Conservation (phyloP, 2,113 vertebrate genomes). For the Odontesthes bonariensis region DNA sequence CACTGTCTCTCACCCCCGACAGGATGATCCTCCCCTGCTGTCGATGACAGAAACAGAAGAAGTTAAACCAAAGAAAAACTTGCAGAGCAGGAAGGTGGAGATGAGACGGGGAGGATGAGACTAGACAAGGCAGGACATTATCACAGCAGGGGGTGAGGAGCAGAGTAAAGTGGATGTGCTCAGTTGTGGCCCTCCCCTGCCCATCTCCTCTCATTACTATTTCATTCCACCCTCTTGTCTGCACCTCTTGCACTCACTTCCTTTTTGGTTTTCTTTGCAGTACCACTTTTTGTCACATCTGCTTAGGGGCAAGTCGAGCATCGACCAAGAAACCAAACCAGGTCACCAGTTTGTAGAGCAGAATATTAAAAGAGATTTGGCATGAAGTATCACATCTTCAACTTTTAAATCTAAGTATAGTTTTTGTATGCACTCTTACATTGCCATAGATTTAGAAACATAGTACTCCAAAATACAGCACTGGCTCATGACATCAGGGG, state of each 20-base stretch:
- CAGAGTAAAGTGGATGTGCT: slow-evolving; percentile 38
- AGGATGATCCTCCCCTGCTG: slow-evolving; percentile 55
- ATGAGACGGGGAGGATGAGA: slow-evolving; percentile 28
- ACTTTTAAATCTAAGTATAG: no score
- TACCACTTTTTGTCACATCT: slow-evolving; percentile 57
- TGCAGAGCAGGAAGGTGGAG: slow-evolving; percentile 7
- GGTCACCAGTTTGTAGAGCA: not conserved
- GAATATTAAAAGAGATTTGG: no score
- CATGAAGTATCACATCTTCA: no score
- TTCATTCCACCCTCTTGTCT: slow-evolving; percentile 55
- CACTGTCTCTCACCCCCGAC: slow-evolving; percentile 63
- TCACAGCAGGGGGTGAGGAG: slow-evolving; percentile 64
- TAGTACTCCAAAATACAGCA: no score
- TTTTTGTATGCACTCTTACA: no score
- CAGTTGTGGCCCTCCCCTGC: slow-evolving; percentile 7
- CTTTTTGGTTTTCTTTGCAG: slow-evolving; percentile 19
- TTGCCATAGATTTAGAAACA: no score
- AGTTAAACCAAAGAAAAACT: slow-evolving; percentile 41
- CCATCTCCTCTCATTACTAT: slow-evolving; percentile 75
- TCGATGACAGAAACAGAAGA: slow-evolving; percentile 38
- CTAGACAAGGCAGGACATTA: slow-evolving; percentile 63
- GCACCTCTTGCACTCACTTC: slow-evolving; percentile 39
- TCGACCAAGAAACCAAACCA: not conserved
- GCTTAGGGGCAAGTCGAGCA: slow-evolving; percentile 26
- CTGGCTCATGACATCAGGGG: no score